Evolutionary conservation across 2,113 vertebrate genomes (phyloP).

Genomic region (Spilogale gracilis): DNA sequence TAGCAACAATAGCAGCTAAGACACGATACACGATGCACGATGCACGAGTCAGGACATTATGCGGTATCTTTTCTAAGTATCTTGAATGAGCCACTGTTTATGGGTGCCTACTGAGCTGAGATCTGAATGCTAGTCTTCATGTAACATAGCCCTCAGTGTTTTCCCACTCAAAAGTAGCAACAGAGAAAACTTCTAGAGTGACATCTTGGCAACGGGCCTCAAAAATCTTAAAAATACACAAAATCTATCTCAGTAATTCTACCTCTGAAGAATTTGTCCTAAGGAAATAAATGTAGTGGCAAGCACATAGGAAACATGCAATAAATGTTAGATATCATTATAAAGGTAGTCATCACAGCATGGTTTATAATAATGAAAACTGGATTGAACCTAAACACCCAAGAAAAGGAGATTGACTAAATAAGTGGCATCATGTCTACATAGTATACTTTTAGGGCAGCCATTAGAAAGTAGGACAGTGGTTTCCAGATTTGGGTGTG

Average conservation of each 20-base stretch:
- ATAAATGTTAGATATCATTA: slow-evolving; percentile 13
- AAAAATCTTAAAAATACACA: not conserved
- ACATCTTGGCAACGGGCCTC: not conserved
- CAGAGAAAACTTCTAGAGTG: not conserved
- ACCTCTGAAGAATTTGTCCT: slow-evolving; percentile 18
- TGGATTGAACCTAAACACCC: not conserved
- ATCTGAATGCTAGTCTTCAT: slow-evolving; percentile 31
- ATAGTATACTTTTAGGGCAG: not conserved
- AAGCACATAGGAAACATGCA: not conserved
- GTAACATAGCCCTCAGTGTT: not conserved
- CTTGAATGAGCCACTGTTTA: slow-evolving; percentile 54
- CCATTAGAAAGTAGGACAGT: not conserved
- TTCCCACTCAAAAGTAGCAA: not conserved
- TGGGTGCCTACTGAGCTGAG: not conserved
- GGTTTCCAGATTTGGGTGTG: slow-evolving; percentile 31
- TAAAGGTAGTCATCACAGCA: not conserved
- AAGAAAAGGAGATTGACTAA: slow-evolving; percentile 39
- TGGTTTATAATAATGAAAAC: not conserved
- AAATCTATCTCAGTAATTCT: slow-evolving; percentile 21
- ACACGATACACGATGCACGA: slow-evolving; percentile 63
- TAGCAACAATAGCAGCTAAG: slow-evolving; percentile 76
- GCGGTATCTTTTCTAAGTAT: slow-evolving; percentile 57
- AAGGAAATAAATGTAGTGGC: not conserved
- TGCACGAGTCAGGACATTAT: slow-evolving; percentile 49
- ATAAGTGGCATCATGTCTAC: not conserved